Conservation (phyloP, 2,797 vertebrate species). For the Strix occidentalis region DNA sequence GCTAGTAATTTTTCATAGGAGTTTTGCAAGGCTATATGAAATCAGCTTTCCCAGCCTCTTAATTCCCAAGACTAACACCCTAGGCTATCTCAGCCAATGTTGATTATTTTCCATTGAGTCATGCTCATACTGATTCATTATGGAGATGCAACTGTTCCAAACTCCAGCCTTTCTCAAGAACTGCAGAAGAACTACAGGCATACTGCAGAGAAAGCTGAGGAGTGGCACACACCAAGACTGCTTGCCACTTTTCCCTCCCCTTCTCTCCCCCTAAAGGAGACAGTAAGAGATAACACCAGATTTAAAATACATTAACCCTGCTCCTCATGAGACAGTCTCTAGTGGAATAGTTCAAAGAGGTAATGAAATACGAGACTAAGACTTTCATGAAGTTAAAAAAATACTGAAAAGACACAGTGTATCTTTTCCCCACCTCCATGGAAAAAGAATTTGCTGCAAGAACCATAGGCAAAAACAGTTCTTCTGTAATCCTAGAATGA, state of each 20-base stretch:
- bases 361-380: background rate
- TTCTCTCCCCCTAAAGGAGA: background rate
- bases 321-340: background rate
- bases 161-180: conserved; percentile 16
- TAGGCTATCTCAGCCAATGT: background rate
- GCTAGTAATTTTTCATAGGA: background rate
- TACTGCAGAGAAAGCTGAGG: background rate
- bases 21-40: background rate
- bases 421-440: background rate
- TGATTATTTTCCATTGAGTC: conserved; percentile 38
- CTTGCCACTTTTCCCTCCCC: background rate
- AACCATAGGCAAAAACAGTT: background rate
- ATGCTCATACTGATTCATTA: conserved; percentile 8
- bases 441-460: background rate
- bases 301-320: background rate
- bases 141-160: conserved; percentile 15
- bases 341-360: background rate
- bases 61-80: background rate
- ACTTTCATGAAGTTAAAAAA: background rate
- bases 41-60: background rate
- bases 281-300: background rate
- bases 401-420: background rate
- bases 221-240: background rate
- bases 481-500: background rate
- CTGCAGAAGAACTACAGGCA: background rate